Percentiles rank a stretch among this genome's conserved stretches.
phyloP scores from a whole-genome alignment of 2,797 vertebrate genomes.

The Xenentodon cancila region DNA sequence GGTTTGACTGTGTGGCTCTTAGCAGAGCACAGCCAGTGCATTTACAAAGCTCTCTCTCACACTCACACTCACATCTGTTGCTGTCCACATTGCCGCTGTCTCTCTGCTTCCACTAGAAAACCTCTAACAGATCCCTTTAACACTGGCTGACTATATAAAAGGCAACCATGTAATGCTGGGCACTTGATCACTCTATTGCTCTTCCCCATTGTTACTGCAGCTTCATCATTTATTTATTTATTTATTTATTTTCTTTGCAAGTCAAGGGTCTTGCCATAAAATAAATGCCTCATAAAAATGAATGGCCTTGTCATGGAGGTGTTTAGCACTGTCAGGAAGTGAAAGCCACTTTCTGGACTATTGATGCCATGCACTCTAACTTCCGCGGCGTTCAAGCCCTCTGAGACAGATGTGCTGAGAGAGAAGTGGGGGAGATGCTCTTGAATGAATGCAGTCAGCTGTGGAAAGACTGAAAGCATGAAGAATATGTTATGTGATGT shows the following conservation, averaged over 20 bases:
- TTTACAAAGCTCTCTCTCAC: constrained; percentile 23
- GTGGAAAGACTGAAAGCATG: constrained; percentile 44
- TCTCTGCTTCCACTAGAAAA: constrained; percentile 26
- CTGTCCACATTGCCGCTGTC: constrained; percentile 52
- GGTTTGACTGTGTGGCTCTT: constrained; percentile 42
- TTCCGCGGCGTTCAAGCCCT: constrained; percentile 19
- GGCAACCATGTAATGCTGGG: constrained; percentile 22
- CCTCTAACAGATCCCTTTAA: constrained; percentile 41
- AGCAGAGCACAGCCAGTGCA: constrained; percentile 22
- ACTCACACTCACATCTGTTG: constrained; percentile 39
- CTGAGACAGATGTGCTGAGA: constrained; percentile 25
- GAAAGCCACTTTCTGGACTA: constrained; percentile 18
- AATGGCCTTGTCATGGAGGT: constrained; percentile 3
- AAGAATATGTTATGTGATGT: constrained; percentile 35
- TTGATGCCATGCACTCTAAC: constrained; percentile 5
- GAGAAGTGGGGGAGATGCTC: constrained; percentile 13
- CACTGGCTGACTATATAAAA: constrained; percentile 32
- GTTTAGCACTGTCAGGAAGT: constrained; percentile 6
- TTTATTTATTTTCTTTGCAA: constrained; percentile 2
- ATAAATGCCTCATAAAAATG: neutral
- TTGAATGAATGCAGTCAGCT: constrained; percentile 40
- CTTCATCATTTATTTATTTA: neutral
- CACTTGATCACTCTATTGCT: constrained; percentile 32
- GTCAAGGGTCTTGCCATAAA: neutral
- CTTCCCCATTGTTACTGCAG: constrained; percentile 25